Base-by-base conservation (phyloP, 2,888 invertebrate species). In the Cephonodes hylas region DNA sequence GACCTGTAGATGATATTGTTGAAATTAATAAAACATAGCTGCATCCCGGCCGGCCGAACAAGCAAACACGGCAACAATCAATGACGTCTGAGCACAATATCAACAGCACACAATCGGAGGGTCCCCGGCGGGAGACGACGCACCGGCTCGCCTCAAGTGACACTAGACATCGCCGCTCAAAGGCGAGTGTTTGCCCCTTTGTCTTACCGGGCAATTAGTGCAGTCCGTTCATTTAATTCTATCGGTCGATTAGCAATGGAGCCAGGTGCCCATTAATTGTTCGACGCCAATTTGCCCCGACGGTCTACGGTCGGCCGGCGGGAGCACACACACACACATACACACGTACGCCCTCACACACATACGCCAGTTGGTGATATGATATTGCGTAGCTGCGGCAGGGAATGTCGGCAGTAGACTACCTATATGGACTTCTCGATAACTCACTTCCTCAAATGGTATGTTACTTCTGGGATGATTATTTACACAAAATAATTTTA, bases 171-270 rank as follows among this genome's bases (percentile, higher is more conserved):
- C 76, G 83, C 77, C 76, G 79, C 80, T 86, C 91, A 91, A 90
- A 91, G 90, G 88, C 81, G 88, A 89, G 84, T 92, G 91, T 91
- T 91, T 91, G 91, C 85, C 87, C 89, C 91, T 91, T 91, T 91
- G 91, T 91, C 91, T 92, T 91, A 88, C 88, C 79, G 81, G 86
- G 80, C 91, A 92, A 92, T 92, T 92, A 92, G 89, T 89, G 85
- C 85, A 84, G 86, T 84, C 89, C 89, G 91, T 91, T 91, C 91
- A 88, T 91, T 91, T 91, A 91, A 92, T 91, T 89, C 89, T 89
- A 91, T 90, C 90, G 91, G 86, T 91, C 91, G 91, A 92, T 92
- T 91, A 91, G 87, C 84, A 85, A 84, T 79, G 79, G 84, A 83
- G 80, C 83, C 85, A 88, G 88, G 85, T 86, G 83, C 76, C 85